Base-by-base conservation (phyloP, 2,888 invertebrate genomes). In the Drosophila helvetica region DNA sequence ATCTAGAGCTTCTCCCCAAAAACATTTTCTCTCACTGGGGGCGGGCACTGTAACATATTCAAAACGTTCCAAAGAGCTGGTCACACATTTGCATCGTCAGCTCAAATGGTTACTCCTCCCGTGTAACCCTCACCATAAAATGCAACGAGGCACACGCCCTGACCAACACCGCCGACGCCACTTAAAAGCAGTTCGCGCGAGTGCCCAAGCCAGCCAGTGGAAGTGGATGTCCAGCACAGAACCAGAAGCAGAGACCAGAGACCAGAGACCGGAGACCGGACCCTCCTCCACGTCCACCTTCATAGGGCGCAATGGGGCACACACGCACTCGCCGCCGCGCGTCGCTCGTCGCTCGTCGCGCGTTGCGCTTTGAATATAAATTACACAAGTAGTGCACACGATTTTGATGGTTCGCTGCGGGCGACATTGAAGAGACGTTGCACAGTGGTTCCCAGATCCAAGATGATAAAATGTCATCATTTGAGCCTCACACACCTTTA, bases 321-420 rank as follows among this genome's bases (percentile, higher is more conserved):
- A 62, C 30, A 43, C 57, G 48, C 55, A 71, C 64, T 60, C 52
- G 45, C 45, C 50, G 64, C 66, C 54, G 68, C 74, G 74, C 74
- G 60, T 52, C 54, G 68, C 73, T 71, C 73, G 60, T 52, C 70
- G 75, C 86, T n/a, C 50, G 64, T 64, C 54, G 68, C 73, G 72
- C 73, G 60, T 52, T 72, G 75, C 86, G 77, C 83, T 89, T 86
- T 86, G 86, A 87, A 86, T 86, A 85, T 87, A 79, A 86, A 86
- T 85, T 89, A 80, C 83, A 86, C 77, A 77, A 78, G 64, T 72
- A 78, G 74, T 73, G 79, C 79, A 72, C 67, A 75, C 75, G 83
- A 81, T 77, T 79, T 78, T 78, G 81, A 74, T 50, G 83, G 71
- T 30, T 53, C 3, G 57, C 47, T 43, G 47, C 59, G 48, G 60